A percentile compares a stretch with the other conserved stretches of the same genome.
Evolutionary conservation across 1,140 invertebrate species (phyloP).

Genomic region (Drosophila ohnishii): DNA sequence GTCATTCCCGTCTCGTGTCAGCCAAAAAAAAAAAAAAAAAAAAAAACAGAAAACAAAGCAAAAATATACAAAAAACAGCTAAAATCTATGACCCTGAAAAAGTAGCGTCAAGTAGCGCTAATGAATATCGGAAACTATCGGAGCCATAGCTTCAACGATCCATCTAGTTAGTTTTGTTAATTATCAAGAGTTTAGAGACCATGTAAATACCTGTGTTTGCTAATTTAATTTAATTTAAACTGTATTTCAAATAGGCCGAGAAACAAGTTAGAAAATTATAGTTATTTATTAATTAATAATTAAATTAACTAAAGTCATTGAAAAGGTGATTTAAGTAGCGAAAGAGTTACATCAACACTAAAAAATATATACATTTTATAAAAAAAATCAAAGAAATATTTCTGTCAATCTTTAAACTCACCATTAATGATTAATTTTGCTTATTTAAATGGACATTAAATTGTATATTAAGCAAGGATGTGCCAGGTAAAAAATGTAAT

Average conservation of each 20-base stretch:
- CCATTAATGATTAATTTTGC: no score
- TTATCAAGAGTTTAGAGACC: slow-evolving; percentile 1
- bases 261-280: neutral
- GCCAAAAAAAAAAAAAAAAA: neutral
- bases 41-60: neutral
- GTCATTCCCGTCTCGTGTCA: slow-evolving; percentile 34
- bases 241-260: neutral
- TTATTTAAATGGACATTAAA: no score
- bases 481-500: no score
- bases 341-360: no score
- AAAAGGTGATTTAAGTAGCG: neutral
- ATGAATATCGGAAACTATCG: neutral
- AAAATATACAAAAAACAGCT: neutral
- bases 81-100: slow-evolving; percentile 25
- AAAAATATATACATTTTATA: neutral
- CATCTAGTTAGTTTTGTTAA: slow-evolving; percentile 6
- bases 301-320: no score
- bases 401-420: no score
- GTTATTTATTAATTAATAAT: neutral
- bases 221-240: neutral
- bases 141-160: neutral
- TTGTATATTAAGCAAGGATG: no score
- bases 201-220: neutral
- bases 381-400: no score
- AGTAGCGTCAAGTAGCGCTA: slow-evolving; percentile 10